Conservation (phyloP, 2,113 vertebrate species). For the Xiphorhynchus elegans region DNA sequence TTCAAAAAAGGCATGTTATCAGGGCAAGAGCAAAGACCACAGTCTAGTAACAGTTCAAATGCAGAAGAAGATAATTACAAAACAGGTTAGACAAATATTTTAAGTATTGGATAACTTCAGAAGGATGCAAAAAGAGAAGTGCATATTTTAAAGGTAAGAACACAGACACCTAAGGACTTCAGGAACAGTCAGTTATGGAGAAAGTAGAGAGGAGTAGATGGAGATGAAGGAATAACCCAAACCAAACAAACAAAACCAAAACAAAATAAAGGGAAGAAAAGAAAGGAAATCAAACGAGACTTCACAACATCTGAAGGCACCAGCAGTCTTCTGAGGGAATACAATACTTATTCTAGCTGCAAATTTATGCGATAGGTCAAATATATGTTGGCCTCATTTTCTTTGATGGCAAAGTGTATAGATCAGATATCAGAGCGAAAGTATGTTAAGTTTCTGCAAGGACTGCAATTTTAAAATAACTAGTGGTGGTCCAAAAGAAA, state of each 20-base stretch:
- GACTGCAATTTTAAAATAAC: not conserved
- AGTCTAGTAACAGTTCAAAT: not conserved
- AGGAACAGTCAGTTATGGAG: not conserved
- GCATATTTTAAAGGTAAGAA: not conserved
- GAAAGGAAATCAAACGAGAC: not conserved
- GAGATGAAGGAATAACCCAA: not conserved
- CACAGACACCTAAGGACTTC: not conserved
- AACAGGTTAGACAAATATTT: not conserved
- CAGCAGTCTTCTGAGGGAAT: not conserved
- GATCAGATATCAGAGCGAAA: not conserved
- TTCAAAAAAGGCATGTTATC: not conserved
- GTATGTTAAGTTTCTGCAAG: not conserved
- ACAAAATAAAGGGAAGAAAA: too few species aligned
- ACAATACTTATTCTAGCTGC: not conserved
- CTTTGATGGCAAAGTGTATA: not conserved
- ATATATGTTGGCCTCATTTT: not conserved
- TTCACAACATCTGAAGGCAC: not conserved
- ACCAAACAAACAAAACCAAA: not conserved
- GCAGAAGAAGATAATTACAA: not conserved
- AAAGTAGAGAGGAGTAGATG: not conserved
- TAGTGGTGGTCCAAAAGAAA: conserved; percentile 1
- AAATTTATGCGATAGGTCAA: not conserved
- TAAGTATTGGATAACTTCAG: not conserved
- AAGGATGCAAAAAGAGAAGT: not conserved
- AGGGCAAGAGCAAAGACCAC: not conserved